Evolutionary conservation across 2,113 vertebrate species (phyloP), one percentile per base, ranked within the genome.

Genomic region (Chroicocephalus ridibundus): DNA sequence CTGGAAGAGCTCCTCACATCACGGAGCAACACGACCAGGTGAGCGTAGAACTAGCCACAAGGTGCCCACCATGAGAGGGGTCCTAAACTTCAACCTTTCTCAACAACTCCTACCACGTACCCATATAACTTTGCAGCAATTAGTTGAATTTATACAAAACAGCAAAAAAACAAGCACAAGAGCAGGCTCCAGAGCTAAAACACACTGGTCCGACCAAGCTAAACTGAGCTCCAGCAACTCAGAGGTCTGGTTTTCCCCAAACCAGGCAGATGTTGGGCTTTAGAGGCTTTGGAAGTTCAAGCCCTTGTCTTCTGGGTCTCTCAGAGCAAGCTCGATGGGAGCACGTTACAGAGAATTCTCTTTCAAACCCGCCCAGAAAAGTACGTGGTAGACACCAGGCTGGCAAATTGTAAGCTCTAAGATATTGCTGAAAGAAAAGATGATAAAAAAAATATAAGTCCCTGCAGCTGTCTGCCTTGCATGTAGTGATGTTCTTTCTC

Each of bases 311-410:
- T 82, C 44, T 34, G 8, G 26, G 14, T 65, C 3, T 1, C 44
- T 82, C 40, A 26, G 44, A 55, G 38, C 14, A 38, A 74, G 54
- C 5, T 6, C 1, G 0, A 18, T 9, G 29, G 25, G 36, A 61
- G 14, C 46, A n/a, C 1, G 0, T n/a, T 46, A 52, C 1, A 0
- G 5, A 27, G 36, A 75, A 20, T 42, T 54, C 10, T 69, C 40
- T 25, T 49, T 16, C 44, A 75, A 70, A 32, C 47, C 29, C 60
- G 69, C 49, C 15, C 49, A 16, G 70, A 44, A 31, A 36, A 82
- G 22, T 9, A 26, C 0, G 10, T 29, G 32, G 18, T 29, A 70
- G 88, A 49, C 76, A 58, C 14, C 47, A 44, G 65, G 62, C 58
- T 88, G 65, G 65, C 47, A 69, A 69, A 32, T 13, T 0, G 1